Base-by-base conservation (phyloP, 2,797 vertebrate genomes). In the Lepidocolaptes lacrymiger region DNA sequence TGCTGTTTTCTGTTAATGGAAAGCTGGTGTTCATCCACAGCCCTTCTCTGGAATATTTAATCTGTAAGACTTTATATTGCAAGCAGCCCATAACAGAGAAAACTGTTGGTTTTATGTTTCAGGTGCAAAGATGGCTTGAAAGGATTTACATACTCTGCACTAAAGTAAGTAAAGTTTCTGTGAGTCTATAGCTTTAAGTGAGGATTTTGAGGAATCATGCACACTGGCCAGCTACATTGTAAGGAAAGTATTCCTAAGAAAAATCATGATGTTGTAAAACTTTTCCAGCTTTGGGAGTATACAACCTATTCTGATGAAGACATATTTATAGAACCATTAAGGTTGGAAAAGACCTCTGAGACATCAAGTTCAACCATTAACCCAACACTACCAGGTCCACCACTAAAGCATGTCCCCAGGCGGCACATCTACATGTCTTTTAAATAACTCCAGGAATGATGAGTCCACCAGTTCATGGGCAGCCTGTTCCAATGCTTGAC, bases 101-200 rank as follows among this genome's bases (percentile, higher is more conserved):
- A 76, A 34, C 9, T 77, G 19, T 84, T 68, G n/a, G 3, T 94
- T 97, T 95, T 95, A 16, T 96, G 20, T 97, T 98, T 86, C 97
- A 99, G 99, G 95, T 99, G 98, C 97, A 99, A 99, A 98, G 99
- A 99, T 80, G 99, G 99, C 79, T 99, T 99, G 93, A 99, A 99
- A 97, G 99, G 99, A 96, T 99, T 99, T 98, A 97, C 98, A 8
- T 99, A 99, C 90, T 99, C 99, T 71, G 99, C 99, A 14, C 98
- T 99, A 44, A 99, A 99, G 99, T 99, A 98, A 98, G 99, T 98
- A 64, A 80, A 34, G 27, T 67, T 84, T 72, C 55, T 69, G 15
- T 62, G 46, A 63, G 51, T 64, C 5, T 2, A 0, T 68, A 44
- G 24, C 30, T 80, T 61, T 24, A 64, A 66, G 39, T 30, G 6